A percentile compares a stretch with the other conserved stretches of the same genome.
Evolutionary conservation across 1,140 invertebrate genomes (phyloP).

Genomic region (Macrobrachium rosenbergii): DNA sequence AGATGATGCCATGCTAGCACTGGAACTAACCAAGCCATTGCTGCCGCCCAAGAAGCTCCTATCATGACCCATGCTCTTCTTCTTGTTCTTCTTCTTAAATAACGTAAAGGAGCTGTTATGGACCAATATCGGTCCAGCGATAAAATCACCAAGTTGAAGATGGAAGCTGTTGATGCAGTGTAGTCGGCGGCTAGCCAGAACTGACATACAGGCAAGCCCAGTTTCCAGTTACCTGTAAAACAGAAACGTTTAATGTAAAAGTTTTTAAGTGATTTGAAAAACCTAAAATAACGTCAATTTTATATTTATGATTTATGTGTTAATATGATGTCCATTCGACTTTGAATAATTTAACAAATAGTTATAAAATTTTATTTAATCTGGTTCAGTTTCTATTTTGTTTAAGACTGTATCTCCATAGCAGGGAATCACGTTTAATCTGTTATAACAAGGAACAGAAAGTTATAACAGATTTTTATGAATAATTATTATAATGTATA

Average conservation of each 20-base stretch:
- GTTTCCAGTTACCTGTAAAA: constrained; percentile 72
- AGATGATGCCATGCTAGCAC: constrained; percentile 73
- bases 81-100: constrained; percentile 76
- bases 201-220: constrained; percentile 74
- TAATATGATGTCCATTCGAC: too few species aligned
- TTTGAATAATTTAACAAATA: too few species aligned
- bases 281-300: too few species aligned
- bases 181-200: constrained; percentile 76
- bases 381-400: too few species aligned
- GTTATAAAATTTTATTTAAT: too few species aligned
- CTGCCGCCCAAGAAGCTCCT: constrained; percentile 73
- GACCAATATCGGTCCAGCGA: constrained; percentile 73
- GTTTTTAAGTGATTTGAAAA: not conserved
- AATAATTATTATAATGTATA: too few species aligned
- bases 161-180: constrained; percentile 77
- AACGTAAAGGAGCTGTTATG: constrained; percentile 76
- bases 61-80: constrained; percentile 74
- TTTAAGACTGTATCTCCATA: too few species aligned
- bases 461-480: too few species aligned
- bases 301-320: too few species aligned
- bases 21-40: constrained; percentile 73
- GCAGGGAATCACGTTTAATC: too few species aligned
- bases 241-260: not conserved
- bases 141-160: constrained; percentile 76
- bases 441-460: too few species aligned